Base-by-base conservation (phyloP, 2,888 invertebrate genomes). In the Oxycera nigricornis region DNA sequence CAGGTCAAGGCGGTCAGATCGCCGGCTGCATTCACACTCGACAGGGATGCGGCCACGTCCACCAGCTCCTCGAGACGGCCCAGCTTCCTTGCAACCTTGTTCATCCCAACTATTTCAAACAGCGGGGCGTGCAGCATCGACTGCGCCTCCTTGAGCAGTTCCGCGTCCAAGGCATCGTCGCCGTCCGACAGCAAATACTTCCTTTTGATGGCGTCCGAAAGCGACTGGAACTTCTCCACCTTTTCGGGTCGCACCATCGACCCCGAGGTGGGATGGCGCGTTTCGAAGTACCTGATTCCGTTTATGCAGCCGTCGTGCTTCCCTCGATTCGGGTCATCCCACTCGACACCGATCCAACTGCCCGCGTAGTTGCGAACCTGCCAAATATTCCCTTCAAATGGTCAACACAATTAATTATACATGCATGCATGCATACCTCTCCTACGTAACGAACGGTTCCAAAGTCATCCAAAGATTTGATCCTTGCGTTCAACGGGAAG, bases 331-430 rank as follows among this genome's bases (percentile, higher is more conserved):
- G 90, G 88, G 80, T 96, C 91, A 83, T 98, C 98, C 98, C 98
- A 98, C 83, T 98, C 98, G n/a, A 98, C 90, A 0, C 98, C 98
- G 73, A 95, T 87, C 98, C 97, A 98, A 31, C 87, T 82, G 55
- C 93, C 93, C 74, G 88, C 86, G 80, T 92, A 89, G 0, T 91
- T 91, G 76, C 90, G 88, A 72, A 90, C 89, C 86, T 86, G n/a
- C 46, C 4, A 9, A 61, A 73, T n/a, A n/a, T n/a, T n/a, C n/a
- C n/a, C n/a, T n/a, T n/a, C n/a, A n/a, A n/a, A n/a, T n/a, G n/a
- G n/a, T n/a, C n/a, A n/a, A n/a, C n/a, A n/a, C n/a, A n/a, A n/a
- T n/a, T n/a, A n/a, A n/a, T n/a, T n/a, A n/a, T n/a, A n/a, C n/a
- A n/a, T n/a, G n/a, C n/a, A 30, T 67, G 28, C 39, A 57, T 14